Evolutionary conservation across 2,113 vertebrate species (phyloP).

Genomic region (Vicugna pacos): DNA sequence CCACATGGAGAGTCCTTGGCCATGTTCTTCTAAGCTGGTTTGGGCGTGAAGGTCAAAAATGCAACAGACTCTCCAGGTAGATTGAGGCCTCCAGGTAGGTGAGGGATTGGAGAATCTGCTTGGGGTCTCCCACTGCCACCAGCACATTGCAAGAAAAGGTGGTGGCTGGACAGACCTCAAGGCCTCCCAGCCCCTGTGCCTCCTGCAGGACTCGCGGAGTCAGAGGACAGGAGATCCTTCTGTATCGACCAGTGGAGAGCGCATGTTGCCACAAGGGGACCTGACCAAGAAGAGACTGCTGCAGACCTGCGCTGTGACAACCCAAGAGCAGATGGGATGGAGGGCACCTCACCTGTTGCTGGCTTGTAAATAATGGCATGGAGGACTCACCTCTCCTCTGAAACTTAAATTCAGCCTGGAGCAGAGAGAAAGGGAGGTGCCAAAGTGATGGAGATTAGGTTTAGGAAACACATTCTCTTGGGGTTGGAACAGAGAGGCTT

Average conservation of each 20-base stretch:
- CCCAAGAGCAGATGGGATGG: not conserved
- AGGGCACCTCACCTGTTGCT: not conserved
- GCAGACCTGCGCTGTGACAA: not conserved
- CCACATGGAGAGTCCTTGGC: not conserved
- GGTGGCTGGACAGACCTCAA: not conserved
- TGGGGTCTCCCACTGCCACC: not conserved
- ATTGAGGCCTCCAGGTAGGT: not conserved
- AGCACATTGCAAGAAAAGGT: not conserved
- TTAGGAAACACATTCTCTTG: not conserved
- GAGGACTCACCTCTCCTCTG: not conserved
- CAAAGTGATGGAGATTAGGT: not conserved
- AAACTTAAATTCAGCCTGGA: not conserved
- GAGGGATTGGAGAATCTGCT: not conserved
- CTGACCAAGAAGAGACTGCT: not conserved
- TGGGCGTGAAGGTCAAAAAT: not conserved
- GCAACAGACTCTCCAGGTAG: not conserved
- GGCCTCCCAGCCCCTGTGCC: too few species aligned
- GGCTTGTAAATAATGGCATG: not conserved
- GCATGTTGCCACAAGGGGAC: not conserved
- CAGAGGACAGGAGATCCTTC: not conserved
- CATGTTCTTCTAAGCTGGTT: not conserved
- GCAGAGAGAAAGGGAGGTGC: not conserved
- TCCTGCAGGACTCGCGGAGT: not conserved
- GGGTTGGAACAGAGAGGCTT: not conserved
- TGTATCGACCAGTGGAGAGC: not conserved